Conservation (phyloP, 2,888 invertebrate species). For the Auanema sp. region DNA sequence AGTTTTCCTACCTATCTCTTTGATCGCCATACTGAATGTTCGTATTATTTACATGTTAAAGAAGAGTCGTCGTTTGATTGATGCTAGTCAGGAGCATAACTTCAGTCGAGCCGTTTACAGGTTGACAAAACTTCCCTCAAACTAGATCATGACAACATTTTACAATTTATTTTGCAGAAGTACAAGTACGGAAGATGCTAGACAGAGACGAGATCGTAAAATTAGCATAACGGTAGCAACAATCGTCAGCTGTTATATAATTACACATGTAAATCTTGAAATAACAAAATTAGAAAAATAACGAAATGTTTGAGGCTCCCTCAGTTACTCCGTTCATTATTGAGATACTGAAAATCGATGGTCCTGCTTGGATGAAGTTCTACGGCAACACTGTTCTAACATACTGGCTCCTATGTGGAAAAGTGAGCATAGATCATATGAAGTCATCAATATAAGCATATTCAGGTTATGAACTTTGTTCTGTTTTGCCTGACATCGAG, state of each 20-base stretch:
- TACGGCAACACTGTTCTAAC: conserved; percentile 18
- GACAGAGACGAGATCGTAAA: conserved; percentile 17
- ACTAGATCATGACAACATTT: neutral
- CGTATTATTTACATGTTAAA: conserved; percentile 18
- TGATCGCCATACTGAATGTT: conserved; percentile 15
- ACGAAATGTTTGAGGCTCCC: conserved; percentile 9
- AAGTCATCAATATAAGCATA: neutral
- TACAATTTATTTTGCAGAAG: conserved; percentile 4
- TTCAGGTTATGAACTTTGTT: conserved; percentile 23
- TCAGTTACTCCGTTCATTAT: conserved; percentile 18
- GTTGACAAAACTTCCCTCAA: neutral
- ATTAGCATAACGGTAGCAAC: conserved; percentile 19
- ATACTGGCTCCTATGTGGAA: conserved; percentile 24
- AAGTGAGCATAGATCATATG: no score
- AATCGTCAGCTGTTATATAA: conserved; percentile 18
- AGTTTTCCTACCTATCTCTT: conserved; percentile 13
- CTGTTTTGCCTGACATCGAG: conserved; percentile 21
- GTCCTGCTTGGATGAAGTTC: conserved; percentile 19
- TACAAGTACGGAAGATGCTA: conserved; percentile 22
- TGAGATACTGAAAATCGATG: conserved; percentile 12
- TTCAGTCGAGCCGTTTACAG: neutral
- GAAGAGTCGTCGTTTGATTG: conserved; percentile 11
- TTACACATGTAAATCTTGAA: conserved; percentile 13
- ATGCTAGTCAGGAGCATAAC: conserved; percentile 1
- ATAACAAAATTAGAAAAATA: neutral